Conservation (phyloP, 2,113 vertebrate genomes). For the Zeus faber region DNA sequence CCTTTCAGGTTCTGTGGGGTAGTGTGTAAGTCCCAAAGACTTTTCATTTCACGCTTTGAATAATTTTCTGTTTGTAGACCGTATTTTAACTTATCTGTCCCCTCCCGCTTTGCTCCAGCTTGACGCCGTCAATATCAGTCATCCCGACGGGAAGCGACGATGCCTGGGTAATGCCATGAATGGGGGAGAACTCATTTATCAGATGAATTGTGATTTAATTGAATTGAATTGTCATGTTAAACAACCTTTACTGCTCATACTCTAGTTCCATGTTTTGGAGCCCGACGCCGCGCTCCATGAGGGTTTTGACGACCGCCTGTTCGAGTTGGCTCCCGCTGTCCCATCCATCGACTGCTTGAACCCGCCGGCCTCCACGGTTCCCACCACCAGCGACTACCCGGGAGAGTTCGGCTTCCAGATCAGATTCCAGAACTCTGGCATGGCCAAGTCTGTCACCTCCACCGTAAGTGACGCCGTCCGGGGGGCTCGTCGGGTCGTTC, state of each 20-base stretch:
- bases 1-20: slow-evolving; percentile 75
- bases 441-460: slow-evolving; percentile 81
- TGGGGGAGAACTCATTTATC: too few species aligned
- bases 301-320: slow-evolving; percentile 24
- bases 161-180: too few species aligned
- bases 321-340: neutral
- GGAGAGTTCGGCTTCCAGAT: slow-evolving; percentile 71
- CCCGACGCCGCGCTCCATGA: rapidly evolving
- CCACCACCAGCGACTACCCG: slow-evolving; percentile 67
- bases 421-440: slow-evolving; percentile 78
- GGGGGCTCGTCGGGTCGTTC: too few species aligned
- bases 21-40: slow-evolving; percentile 61
- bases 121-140: too few species aligned
- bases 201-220: too few species aligned
- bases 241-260: too few species aligned
- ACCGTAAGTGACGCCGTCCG: slow-evolving; percentile 85
- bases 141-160: too few species aligned
- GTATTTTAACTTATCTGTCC: too few species aligned
- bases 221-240: too few species aligned
- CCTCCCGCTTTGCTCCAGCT: too few species aligned
- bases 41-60: too few species aligned
- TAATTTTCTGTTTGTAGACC: too few species aligned
- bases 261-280: neutral
- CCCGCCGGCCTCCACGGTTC: slow-evolving; percentile 67
- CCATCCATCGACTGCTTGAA: neutral